A percentile compares a stretch with the other conserved stretches of the same genome.
Conservation (phyloP, 2,113 vertebrate genomes). For the Riparia riparia region DNA sequence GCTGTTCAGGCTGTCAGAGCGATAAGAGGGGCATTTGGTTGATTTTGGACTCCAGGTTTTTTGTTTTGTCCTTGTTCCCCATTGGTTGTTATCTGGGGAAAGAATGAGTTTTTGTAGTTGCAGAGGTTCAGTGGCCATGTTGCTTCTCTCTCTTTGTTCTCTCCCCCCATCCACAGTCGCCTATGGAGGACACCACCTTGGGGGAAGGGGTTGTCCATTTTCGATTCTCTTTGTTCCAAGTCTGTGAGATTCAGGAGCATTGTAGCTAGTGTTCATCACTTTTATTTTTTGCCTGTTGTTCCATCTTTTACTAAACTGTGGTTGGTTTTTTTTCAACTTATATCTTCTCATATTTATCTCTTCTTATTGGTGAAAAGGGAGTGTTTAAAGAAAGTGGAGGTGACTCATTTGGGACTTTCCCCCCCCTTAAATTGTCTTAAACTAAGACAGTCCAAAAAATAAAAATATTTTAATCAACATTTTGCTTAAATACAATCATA, state of each 20-base stretch:
- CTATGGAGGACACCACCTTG: not conserved
- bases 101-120: not conserved
- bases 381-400: not conserved
- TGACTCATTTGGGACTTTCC: not conserved
- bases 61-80: not conserved
- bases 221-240: not conserved
- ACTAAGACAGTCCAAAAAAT: not conserved
- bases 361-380: not conserved
- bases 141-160: not conserved
- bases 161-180: accelerated
- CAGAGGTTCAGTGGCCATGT: accelerated
- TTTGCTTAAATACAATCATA: not conserved
- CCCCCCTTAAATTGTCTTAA: not conserved
- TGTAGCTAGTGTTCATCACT: not conserved
- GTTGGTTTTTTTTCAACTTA: not conserved
- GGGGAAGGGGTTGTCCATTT: accelerated
- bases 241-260: not conserved
- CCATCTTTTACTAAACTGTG: not conserved
- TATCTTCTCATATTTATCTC: not conserved
- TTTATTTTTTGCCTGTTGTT: not conserved
- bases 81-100: not conserved
- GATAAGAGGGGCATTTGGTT: not conserved
- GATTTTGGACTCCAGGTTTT: not conserved
- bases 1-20: not conserved
- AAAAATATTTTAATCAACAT: not conserved